Evolutionary conservation across 1,140 invertebrate genomes (phyloP).

Genomic region (Meloidogyne hapla): DNA sequence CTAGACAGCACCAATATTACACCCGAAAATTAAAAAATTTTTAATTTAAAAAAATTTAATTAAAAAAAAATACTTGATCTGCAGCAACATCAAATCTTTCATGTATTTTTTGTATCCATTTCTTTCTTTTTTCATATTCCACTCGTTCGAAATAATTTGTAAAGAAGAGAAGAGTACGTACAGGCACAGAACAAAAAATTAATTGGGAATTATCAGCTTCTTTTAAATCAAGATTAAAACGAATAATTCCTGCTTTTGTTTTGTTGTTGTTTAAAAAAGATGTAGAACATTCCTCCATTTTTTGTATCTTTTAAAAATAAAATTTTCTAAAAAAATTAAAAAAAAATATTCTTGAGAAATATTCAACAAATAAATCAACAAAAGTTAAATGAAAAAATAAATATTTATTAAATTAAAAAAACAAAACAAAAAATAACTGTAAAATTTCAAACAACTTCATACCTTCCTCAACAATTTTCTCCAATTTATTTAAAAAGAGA

Average conservation of each 20-base stretch:
- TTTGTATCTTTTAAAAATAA: neutral
- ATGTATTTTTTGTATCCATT: neutral
- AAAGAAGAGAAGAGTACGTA: neutral
- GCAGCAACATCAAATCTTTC: neutral
- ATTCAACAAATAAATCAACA: too few relatives aligned
- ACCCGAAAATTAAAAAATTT: conserved; percentile 13
- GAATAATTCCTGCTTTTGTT: neutral
- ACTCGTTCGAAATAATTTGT: neutral
- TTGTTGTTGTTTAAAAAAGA: neutral
- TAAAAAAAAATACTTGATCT: neutral
- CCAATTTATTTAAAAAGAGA: conserved; percentile 12
- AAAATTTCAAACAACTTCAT: neutral
- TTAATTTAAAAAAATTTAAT: neutral
- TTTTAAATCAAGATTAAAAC: neutral
- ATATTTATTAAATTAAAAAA: too few relatives aligned
- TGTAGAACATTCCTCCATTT: neutral
- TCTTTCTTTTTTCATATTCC: neutral
- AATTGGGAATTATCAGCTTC: neutral
- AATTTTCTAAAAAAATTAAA: neutral
- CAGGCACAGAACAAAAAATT: neutral
- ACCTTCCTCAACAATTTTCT: neutral
- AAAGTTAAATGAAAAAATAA: too few relatives aligned
- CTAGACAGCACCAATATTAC: neutral
- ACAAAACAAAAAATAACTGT: neutral
- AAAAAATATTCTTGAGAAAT: too few relatives aligned